Evolutionary conservation across 2,113 vertebrate genomes (phyloP).

Genomic region (Prolemur simus): DNA sequence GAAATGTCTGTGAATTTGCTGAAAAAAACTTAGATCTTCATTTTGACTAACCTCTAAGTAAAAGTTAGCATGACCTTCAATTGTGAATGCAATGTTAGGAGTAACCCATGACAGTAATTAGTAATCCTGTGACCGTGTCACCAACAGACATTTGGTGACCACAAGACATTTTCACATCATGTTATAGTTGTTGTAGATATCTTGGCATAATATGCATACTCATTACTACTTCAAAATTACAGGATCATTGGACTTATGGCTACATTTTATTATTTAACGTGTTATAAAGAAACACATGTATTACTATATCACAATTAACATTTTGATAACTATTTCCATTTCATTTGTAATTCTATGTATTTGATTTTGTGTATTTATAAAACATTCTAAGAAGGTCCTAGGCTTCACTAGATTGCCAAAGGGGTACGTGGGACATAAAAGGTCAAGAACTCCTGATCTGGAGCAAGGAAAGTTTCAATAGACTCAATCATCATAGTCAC

Average conservation of each 20-base stretch:
- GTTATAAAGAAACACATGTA: slow-evolving; percentile 3
- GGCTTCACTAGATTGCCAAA: neutral
- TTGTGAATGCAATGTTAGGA: neutral
- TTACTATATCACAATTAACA: neutral
- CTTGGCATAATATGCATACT: neutral
- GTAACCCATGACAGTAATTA: neutral
- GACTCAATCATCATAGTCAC: neutral
- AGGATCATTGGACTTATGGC: neutral
- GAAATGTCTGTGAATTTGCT: neutral
- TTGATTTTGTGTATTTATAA: neutral
- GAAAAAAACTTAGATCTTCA: neutral
- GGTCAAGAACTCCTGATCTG: neutral
- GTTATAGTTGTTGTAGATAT: neutral
- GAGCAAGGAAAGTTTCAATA: neutral
- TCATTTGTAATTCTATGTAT: neutral
- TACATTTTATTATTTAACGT: slow-evolving; percentile 8
- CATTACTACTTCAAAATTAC: neutral
- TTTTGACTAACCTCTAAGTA: neutral
- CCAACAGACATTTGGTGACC: neutral
- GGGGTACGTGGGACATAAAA: neutral
- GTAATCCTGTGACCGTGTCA: neutral
- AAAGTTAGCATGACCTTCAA: neutral
- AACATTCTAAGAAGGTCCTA: neutral
- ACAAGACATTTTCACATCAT: neutral
- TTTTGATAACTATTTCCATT: slow-evolving; percentile 17